These are phyloP conservation scores for Ostrea edulis DNA, from an alignment of 1,140 invertebrate genomes.

Conservation along the genomic window DNA sequence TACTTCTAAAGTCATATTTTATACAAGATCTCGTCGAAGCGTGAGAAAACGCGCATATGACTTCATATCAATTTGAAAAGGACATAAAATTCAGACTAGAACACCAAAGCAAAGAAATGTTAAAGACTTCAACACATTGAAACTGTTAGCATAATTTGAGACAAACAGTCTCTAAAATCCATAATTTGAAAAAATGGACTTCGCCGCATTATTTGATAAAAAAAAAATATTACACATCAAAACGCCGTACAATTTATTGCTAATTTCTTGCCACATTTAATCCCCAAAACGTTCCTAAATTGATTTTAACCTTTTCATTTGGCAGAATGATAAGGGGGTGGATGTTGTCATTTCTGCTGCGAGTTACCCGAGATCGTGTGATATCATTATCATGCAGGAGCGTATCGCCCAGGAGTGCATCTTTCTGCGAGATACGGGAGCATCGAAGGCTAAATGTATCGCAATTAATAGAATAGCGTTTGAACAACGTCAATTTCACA, in stretches of 20 bases:
- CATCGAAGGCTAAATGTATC: neutral
- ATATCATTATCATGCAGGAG: neutral
- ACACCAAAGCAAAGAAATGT: slow-evolving; percentile 17
- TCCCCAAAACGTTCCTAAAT: slow-evolving; percentile 18
- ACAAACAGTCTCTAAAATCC: neutral
- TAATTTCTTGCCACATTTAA: slow-evolving; percentile 37
- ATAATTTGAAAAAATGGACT: neutral
- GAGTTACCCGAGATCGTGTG: neutral
- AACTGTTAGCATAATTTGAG: neutral
- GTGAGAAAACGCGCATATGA: slow-evolving; percentile 15
- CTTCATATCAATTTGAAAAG: neutral
- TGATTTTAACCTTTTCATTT: slow-evolving; percentile 11
- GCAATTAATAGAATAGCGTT: neutral
- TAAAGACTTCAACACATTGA: neutral
- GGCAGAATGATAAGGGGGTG: neutral
- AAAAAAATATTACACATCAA: slow-evolving; percentile 3
- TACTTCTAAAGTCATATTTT: slow-evolving; percentile 13
- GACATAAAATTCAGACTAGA: neutral
- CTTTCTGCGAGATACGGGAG: neutral
- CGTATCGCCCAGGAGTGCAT: neutral
- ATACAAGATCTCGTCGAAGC: neutral
- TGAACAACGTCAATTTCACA: neutral
- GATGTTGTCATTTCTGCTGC: neutral
- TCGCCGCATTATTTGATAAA: slow-evolving; percentile 26
- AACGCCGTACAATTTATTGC: slow-evolving; percentile 26